Percentiles rank a stretch among this genome's conserved stretches.
These are phyloP conservation scores for Eurypyga helias DNA, from an alignment of 2,113 vertebrate species.

Conservation along the genomic window DNA sequence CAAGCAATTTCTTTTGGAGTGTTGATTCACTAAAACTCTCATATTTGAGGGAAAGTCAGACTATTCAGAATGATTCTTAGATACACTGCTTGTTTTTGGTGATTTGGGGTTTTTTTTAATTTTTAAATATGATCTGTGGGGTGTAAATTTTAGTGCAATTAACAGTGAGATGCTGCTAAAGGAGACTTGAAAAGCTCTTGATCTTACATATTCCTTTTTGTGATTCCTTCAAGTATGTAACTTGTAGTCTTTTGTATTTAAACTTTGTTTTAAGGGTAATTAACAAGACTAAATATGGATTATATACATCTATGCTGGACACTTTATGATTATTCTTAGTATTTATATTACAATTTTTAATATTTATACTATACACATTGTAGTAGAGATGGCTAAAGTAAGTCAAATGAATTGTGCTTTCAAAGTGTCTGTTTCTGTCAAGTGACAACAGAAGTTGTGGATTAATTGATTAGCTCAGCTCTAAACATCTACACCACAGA, in stretches of 20 bases:
- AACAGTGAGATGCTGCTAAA: neutral
- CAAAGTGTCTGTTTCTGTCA: neutral
- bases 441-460: neutral
- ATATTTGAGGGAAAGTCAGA: neutral
- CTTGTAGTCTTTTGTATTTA: neutral
- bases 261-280: neutral
- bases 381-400: neutral
- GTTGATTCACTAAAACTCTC: neutral
- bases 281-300: neutral
- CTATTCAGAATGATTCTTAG: neutral
- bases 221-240: neutral
- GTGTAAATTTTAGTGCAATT: neutral
- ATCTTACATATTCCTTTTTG: neutral
- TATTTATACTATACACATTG: neutral
- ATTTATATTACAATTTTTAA: neutral
- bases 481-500: neutral
- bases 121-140: neutral
- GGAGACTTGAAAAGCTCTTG: neutral
- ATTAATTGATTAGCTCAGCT: neutral
- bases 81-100: neutral
- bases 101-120: neutral
- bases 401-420: neutral
- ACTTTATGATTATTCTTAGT: neutral
- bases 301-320: neutral
- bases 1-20: neutral